phyloP scores from a whole-genome alignment of 2,888 invertebrate species.

The Seira musarum region DNA sequence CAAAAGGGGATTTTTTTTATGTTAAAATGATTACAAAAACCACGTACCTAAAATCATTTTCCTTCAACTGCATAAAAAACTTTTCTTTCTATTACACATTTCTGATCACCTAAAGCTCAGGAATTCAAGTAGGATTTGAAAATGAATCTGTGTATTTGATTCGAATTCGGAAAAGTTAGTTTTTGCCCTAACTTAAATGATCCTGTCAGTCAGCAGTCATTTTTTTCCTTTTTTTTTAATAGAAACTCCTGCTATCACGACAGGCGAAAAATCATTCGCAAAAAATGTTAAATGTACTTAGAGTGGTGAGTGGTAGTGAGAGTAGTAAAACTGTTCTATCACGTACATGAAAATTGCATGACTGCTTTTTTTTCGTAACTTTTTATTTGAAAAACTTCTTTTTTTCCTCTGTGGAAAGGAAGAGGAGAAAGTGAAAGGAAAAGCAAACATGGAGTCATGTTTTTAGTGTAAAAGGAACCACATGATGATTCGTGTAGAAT shows the following conservation, averaged over 20 bases:
- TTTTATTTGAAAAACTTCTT: not conserved
- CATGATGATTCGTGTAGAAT: slow-evolving; percentile 40
- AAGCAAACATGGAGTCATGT: slow-evolving; percentile 13
- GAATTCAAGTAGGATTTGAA: no score
- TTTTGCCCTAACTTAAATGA: not conserved
- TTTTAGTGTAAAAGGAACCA: slow-evolving; percentile 30
- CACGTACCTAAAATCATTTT: slow-evolving; percentile 16
- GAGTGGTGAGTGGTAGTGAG: no score
- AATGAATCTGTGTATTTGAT: no score
- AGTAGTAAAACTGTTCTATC: no score
- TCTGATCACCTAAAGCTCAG: no score
- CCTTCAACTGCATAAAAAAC: no score
- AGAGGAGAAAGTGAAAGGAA: slow-evolving; percentile 25
- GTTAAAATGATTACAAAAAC: slow-evolving; percentile 43
- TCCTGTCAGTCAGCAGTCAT: slow-evolving; percentile 22
- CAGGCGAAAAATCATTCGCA: slow-evolving; percentile 15
- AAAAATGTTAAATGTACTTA: no score
- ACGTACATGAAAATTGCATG: no score
- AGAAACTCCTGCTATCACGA: no score
- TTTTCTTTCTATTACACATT: no score
- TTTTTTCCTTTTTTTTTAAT: slow-evolving; percentile 14
- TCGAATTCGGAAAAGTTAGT: no score
- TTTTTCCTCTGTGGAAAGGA: not conserved
- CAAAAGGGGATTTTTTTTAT: slow-evolving; percentile 10
- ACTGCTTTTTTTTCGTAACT: slow-evolving; percentile 11